Percentiles rank a stretch among this genome's conserved stretches.
Evolutionary conservation across 2,797 vertebrate species (phyloP).

Genomic region (Pseudochirops cupreus): DNA sequence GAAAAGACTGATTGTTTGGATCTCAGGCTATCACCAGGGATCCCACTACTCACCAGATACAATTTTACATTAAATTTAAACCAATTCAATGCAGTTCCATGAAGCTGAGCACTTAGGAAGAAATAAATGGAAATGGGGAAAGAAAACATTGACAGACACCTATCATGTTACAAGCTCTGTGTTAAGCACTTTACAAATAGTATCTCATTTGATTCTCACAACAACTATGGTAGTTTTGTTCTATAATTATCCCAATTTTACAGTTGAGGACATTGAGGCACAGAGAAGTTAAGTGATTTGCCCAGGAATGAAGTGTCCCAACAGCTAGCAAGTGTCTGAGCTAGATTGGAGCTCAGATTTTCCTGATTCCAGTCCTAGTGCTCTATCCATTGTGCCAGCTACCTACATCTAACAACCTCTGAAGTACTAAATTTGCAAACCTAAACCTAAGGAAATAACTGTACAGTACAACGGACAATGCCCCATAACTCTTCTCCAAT

Average conservation of each 20-base stretch:
- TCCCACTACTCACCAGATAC: not conserved
- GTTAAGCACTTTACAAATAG: too few relatives aligned
- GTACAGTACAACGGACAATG: not conserved
- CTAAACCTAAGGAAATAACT: not conserved
- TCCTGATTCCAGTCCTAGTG: too few relatives aligned
- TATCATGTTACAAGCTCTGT: too few relatives aligned
- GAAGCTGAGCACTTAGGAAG: not conserved
- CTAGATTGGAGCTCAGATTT: not conserved
- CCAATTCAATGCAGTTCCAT: not conserved
- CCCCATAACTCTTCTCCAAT: not conserved
- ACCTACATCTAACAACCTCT: not conserved
- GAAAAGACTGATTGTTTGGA: not conserved
- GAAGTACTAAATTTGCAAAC: not conserved
- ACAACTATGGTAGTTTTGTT: not conserved
- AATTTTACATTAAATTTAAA: not conserved
- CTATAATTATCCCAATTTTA: not conserved
- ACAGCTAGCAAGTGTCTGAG: too few relatives aligned
- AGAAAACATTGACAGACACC: not conserved
- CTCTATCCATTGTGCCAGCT: not conserved
- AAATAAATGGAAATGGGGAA: not conserved
- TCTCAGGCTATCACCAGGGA: not conserved
- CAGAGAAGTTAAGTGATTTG: not conserved
- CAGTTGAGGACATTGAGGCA: not conserved
- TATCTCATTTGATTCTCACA: not conserved
- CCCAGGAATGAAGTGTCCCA: not conserved